Base-by-base conservation (phyloP, 2,797 vertebrate genomes). In the Streptopelia turtur region DNA sequence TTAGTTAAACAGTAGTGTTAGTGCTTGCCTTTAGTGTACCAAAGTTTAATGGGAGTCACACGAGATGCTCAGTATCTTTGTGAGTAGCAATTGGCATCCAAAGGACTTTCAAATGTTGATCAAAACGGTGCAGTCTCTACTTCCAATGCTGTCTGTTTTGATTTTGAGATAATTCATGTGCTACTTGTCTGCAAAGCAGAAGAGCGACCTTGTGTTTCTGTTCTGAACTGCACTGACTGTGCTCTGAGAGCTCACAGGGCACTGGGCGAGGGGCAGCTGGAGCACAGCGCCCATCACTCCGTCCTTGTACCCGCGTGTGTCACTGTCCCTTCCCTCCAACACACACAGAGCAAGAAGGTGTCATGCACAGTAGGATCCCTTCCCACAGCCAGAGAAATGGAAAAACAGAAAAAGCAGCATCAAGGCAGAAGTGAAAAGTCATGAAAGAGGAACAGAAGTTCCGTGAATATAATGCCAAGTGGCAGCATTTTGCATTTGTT, bases 331-430 rank as follows among this genome's bases (percentile, higher is more conserved):
- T 86, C 75, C 59, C 79, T 59, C 43, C 1, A 2, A 41, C n/a
- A 17, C 22, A 18, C 76, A 18, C 49, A 22, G 57, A n/a, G 66
- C 57, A 35, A 15, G 24, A 35, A 47, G 39, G 41, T 75, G 68
- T 79, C 1, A 0, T 11, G 66, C 33, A 6, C 0, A 0, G 33
- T 18, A 37, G 22, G 5, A 59, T 56, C 52, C 30, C 78, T 52
- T 61, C 81, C 49, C 84, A 50, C 31, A 37, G 64, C 53, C 80
- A 68, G 23, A 74, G 53, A 45, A 77, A 59, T 30, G 87, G 59
- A 70, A 33, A 13, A 64, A 27, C 0, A 0, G n/a, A 8, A 22
- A 12, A 90, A 61, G 11, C 22, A 65, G 10, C 28, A 1, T 31
- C 16, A 1, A 60, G 60, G 68, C 55, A 59, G 57, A 90, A 80